phyloP scores from a whole-genome alignment of 2,888 invertebrate genomes.

The Oithona nana region DNA sequence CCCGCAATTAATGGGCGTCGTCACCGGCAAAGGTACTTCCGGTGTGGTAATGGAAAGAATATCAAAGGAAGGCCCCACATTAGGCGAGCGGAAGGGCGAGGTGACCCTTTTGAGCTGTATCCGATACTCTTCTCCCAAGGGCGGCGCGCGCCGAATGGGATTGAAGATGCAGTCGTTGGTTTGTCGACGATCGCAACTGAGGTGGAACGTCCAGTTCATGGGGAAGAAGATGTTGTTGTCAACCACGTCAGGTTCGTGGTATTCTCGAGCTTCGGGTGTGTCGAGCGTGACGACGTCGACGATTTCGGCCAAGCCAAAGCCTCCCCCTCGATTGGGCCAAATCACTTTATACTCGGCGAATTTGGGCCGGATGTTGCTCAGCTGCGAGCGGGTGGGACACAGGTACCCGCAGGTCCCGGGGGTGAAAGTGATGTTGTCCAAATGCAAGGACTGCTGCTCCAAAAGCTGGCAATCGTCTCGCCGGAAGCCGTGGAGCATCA shows the following conservation, averaged over 20 bases:
- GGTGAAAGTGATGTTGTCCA: constrained; percentile 7
- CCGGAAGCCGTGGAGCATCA: constrained; percentile 14
- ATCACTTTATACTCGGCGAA: constrained; percentile 15
- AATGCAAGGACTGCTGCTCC: background rate
- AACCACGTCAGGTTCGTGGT: constrained; percentile 11
- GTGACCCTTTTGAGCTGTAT: background rate
- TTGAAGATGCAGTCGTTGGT: constrained; percentile 16
- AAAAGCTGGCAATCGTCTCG: background rate
- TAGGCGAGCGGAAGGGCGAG: background rate
- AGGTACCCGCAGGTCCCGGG: constrained; percentile 14
- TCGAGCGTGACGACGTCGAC: constrained; percentile 17
- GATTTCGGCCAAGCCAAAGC: constrained; percentile 15
- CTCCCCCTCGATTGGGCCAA: constrained; percentile 16
- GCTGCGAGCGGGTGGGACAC: constrained; percentile 3
- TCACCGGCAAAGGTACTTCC: background rate
- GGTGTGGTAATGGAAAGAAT: constrained; percentile 3
- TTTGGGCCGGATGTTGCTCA: background rate
- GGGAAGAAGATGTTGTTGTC: constrained; percentile 16
- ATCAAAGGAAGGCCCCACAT: background rate
- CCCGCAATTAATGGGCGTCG: constrained; percentile 5
- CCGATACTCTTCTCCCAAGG: background rate
- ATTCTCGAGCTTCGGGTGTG: background rate
- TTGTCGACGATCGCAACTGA: constrained; percentile 10
- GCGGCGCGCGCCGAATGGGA: background rate
- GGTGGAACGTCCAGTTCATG: constrained; percentile 16